Evolutionary conservation across 2,797 vertebrate species (phyloP).

Genomic region (Schizothorax lantsangensis): DNA sequence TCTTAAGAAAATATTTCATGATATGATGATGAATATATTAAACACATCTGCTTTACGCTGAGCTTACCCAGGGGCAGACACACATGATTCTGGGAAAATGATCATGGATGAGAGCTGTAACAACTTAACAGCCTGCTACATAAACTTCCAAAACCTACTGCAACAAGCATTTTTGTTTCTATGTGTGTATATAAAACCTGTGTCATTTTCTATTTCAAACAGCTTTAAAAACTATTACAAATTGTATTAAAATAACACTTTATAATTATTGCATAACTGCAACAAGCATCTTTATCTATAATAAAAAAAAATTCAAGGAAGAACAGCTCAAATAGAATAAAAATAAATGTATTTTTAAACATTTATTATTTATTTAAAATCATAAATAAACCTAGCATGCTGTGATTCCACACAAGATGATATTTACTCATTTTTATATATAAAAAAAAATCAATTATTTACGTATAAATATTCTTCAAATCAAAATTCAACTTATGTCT

Average conservation of each 20-base stretch:
- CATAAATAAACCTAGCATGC: background rate
- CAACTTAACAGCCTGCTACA: slow-evolving; percentile 7
- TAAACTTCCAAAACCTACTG: slow-evolving; percentile 19
- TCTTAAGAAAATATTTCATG: slow-evolving; percentile 72
- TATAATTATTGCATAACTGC: background rate
- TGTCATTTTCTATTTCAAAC: background rate
- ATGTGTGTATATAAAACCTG: background rate
- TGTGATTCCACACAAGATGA: background rate
- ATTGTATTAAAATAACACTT: background rate
- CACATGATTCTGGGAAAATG: slow-evolving; percentile 21
- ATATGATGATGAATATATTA: slow-evolving; percentile 72
- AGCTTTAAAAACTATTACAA: background rate
- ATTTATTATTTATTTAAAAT: background rate
- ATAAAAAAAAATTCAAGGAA: background rate
- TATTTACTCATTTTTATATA: background rate
- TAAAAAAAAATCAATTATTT: background rate
- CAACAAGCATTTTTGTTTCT: background rate
- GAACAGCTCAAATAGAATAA: background rate
- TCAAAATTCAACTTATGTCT: slow-evolving; percentile 11
- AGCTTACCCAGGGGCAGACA: slow-evolving; percentile 25
- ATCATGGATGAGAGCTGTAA: background rate
- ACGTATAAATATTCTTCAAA: background rate
- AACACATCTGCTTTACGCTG: slow-evolving; percentile 46
- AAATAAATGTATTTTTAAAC: background rate
- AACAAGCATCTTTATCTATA: background rate